Evolutionary conservation across 30 jellyfish, hydroid and myxozoan genomes (phyloP).

Genomic region (Aurelia aurita): DNA sequence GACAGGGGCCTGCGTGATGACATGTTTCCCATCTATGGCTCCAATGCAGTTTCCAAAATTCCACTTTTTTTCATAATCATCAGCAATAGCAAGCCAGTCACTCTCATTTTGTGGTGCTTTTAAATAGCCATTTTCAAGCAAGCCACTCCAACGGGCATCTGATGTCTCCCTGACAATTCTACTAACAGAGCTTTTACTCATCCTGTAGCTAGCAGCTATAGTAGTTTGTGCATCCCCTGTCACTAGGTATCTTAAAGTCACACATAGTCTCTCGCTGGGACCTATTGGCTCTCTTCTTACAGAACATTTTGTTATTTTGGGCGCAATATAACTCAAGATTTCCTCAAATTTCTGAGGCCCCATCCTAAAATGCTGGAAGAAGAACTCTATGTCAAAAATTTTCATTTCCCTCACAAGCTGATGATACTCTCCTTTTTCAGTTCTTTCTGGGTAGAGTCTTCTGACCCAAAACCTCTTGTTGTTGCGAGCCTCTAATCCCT

Average conservation of each 20-base stretch:
- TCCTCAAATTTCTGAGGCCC: constrained; percentile 46
- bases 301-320: constrained; percentile 31
- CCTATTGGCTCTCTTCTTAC: constrained; percentile 53
- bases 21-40: constrained; percentile 28
- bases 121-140: constrained; percentile 7
- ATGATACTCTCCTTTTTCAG: no score
- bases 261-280: constrained; percentile 60
- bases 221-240: constrained; percentile 59
- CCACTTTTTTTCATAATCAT: constrained; percentile 15
- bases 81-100: constrained; percentile 22
- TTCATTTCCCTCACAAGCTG: constrained; percentile 18
- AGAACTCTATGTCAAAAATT: constrained; percentile 17
- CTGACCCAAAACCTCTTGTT: not conserved
- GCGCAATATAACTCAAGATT: constrained; percentile 25
- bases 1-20: constrained; percentile 26
- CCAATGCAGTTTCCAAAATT: constrained; percentile 21
- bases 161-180: constrained; percentile 38
- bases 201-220: constrained; percentile 44
- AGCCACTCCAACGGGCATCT: constrained; percentile 33
- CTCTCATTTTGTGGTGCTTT: constrained; percentile 1
- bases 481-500: not conserved
- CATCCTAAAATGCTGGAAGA: constrained; percentile 48
- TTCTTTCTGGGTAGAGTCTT: not conserved
- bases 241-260: constrained; percentile 48
- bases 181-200: constrained; percentile 33